Base-by-base conservation (phyloP, 92 coral and sea anemone species). In the Porites divaricata region DNA sequence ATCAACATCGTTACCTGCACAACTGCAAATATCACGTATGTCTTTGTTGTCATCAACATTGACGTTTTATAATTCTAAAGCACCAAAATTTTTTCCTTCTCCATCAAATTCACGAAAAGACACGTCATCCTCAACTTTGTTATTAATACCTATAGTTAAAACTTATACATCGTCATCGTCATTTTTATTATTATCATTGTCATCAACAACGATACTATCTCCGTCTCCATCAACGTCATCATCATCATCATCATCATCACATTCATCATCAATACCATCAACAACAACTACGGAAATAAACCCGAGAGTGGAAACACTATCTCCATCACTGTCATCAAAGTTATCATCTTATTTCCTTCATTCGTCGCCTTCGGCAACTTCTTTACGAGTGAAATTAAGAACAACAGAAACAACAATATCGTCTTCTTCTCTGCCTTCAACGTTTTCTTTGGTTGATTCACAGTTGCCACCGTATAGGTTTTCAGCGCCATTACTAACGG, bases 361-460 rank as follows among this genome's bases (percentile, higher is more conserved):
- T 12, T 79, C 84, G 45, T 67, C 81, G 26, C 48, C 84, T 22
- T 49, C 75, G 24, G 41, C 54, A 17, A 50, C 79, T 14, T 5
- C 52, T 51, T 58, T 20, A 35, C 15, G 25, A 58, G 20, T 61
- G 56, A 21, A 68, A 67, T 13, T 16, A 61, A 19, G 8, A 67
- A 16, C 59, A 54, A 54, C 59, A 54, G 59, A n/a, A 49, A 58
- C 24, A 58, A n/a, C 58, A 68, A 52, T 65, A 45, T 35, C 86
- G 81, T 35, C 81, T 80, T 58, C 66, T 10, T 65, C 25, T 0
- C 61, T 22, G 52, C 4, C 51, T 22, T 68, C 35, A 20, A 9
- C 73, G 17, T 17, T 26, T n/a, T 15, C 56, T 17, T 52, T 52
- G 50, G 8, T 66, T 41, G 78, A 69, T 21, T 72, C 76, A 6